These are phyloP conservation scores for Panagrolaimus sp. DNA, from an alignment of 1,140 invertebrate species.

Conservation along the genomic window DNA sequence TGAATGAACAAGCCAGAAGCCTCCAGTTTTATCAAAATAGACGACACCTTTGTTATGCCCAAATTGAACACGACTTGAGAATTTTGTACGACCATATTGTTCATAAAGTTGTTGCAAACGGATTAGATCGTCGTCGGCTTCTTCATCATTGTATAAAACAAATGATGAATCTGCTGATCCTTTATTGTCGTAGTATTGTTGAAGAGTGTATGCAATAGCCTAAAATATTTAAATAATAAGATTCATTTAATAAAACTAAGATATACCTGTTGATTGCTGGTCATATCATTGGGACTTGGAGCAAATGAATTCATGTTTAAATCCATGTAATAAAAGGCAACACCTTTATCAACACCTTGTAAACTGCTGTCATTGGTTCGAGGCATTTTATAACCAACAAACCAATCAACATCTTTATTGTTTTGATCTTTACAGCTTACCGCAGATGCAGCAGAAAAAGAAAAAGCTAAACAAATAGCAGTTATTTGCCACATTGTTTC, in stretches of 20 bases:
- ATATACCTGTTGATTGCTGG: conserved; percentile 31
- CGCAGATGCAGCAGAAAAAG: conserved; percentile 5
- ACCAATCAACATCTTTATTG: conserved; percentile 41
- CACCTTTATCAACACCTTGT: conserved; percentile 28
- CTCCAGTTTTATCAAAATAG: conserved; percentile 34
- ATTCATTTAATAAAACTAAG: conserved; percentile 2
- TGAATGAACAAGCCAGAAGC: conserved; percentile 43
- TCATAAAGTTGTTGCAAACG: conserved; percentile 4
- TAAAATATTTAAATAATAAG: conserved; percentile 7
- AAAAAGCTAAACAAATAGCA: not conserved
- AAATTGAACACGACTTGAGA: conserved; percentile 5
- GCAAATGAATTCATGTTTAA: conserved; percentile 30
- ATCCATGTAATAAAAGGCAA: conserved; percentile 44
- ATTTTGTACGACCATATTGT: not conserved
- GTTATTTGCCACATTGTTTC: too few relatives aligned
- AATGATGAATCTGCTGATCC: conserved; percentile 23
- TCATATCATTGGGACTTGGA: conserved; percentile 27
- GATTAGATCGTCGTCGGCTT: not conserved
- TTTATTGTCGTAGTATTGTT: conserved; percentile 35
- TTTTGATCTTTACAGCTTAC: conserved; percentile 42
- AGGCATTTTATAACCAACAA: conserved; percentile 42
- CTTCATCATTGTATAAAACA: conserved; percentile 45
- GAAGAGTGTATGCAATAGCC: conserved; percentile 44
- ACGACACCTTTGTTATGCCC: conserved; percentile 33
- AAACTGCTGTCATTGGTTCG: conserved; percentile 24